A percentile compares a stretch with the other conserved stretches of the same genome.
These are phyloP conservation scores for Epizoanthus stellaris DNA, from an alignment of 92 coral and sea anemone genomes.

Conservation along the genomic window DNA sequence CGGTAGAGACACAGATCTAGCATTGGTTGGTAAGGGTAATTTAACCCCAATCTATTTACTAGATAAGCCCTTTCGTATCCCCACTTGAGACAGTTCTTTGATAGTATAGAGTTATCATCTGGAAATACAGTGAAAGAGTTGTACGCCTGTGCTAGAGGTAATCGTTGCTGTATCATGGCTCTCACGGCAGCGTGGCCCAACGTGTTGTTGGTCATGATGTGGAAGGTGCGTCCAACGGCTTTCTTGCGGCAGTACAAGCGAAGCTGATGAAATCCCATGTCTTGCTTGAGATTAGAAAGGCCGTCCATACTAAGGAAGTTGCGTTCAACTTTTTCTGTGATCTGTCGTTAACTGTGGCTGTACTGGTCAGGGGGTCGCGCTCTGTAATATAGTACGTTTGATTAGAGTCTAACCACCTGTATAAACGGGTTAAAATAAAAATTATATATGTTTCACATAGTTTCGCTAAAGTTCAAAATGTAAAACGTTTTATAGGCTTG, in stretches of 20 bases:
- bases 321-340: not conserved
- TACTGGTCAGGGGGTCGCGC: not conserved
- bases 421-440: too few relatives aligned
- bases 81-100: conserved; percentile 63
- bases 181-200: conserved; percentile 58
- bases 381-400: not conserved
- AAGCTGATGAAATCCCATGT: conserved; percentile 24
- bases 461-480: too few relatives aligned
- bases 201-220: conserved; percentile 62
- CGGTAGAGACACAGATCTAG: too few relatives aligned
- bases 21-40: not conserved
- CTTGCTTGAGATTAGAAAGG: not conserved
- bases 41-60: conserved; percentile 2
- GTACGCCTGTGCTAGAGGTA: conserved; percentile 49
- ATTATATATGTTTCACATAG: too few relatives aligned
- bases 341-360: too few relatives aligned
- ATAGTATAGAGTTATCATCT: conserved; percentile 63
- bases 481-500: too few relatives aligned
- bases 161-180: conserved; percentile 33
- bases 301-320: not conserved
- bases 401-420: conserved; percentile 6
- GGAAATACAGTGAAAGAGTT: conserved; percentile 62
- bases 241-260: conserved; percentile 39
- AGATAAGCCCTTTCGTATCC: conserved; percentile 15
- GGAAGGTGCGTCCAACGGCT: conserved; percentile 58